Percentiles rank a stretch among this genome's conserved stretches.
Evolutionary conservation across 2,113 vertebrate genomes (phyloP).

Genomic region (Cyphomyrus plagiostoma): DNA sequence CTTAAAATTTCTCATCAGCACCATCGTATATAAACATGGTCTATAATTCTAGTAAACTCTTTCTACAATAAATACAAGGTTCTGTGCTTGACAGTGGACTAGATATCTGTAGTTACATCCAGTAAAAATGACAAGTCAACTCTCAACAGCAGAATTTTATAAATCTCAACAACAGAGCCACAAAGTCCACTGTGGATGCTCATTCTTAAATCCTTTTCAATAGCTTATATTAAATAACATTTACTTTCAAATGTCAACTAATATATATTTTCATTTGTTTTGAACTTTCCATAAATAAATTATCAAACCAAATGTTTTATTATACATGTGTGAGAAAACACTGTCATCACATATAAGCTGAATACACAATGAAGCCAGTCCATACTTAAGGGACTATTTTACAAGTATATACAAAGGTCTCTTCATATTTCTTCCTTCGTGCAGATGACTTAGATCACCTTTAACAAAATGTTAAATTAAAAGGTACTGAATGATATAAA

Average conservation of each 20-base stretch:
- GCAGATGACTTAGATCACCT: conserved; percentile 57
- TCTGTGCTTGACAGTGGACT: conserved; percentile 72
- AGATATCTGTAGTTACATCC: conserved; percentile 61
- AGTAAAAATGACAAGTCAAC: conserved; percentile 49
- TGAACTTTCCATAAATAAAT: conserved; percentile 74
- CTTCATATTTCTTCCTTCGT: conserved; percentile 39
- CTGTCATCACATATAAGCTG: conserved; percentile 65
- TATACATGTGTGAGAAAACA: conserved; percentile 42
- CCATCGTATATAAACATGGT: conserved; percentile 83
- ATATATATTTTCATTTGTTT: conserved; percentile 64
- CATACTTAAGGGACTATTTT: conserved; percentile 71
- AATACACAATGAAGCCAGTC: conserved; percentile 64
- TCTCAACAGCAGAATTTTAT: conserved; percentile 52
- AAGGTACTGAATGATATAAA: conserved; percentile 52
- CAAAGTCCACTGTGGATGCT: conserved; percentile 63
- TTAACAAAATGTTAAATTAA: conserved; percentile 56
- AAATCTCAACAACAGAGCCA: conserved; percentile 60
- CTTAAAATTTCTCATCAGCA: conserved; percentile 76
- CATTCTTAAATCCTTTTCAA: conserved; percentile 44
- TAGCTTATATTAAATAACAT: conserved; percentile 60
- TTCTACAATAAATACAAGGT: conserved; percentile 89
- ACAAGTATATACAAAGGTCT: conserved; percentile 73
- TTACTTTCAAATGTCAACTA: conserved; percentile 56
- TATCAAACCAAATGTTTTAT: conserved; percentile 59
- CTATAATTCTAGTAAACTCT: conserved; percentile 78